Conservation (phyloP, 1,140 invertebrate genomes). For the Sesamia nonagrioides region DNA sequence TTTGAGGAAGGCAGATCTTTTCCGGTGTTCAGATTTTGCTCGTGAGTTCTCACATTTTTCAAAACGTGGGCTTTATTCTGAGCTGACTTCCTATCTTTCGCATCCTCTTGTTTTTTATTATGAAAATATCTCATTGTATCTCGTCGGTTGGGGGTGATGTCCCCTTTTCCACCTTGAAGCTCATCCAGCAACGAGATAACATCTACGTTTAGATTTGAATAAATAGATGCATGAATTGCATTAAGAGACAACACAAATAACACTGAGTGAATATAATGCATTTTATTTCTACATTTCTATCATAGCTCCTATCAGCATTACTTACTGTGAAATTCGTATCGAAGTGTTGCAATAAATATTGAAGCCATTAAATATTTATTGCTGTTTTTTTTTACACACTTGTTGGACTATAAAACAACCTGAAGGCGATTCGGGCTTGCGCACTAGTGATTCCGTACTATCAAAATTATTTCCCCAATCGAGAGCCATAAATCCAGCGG, state of each 20-base stretch:
- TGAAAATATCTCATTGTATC: conserved; percentile 7
- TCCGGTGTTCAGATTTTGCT: conserved; percentile 11
- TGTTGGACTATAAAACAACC: not conserved
- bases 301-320: not conserved
- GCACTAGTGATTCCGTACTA: too few species aligned
- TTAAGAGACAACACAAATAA: conserved; percentile 5
- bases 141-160: not conserved
- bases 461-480: too few species aligned
- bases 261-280: conserved; percentile 24
- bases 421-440: not conserved
- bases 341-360: conserved; percentile 10
- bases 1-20: not conserved
- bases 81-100: conserved; percentile 36
- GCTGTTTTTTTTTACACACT: not conserved
- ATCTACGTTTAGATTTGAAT: conserved; percentile 49
- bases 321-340: not conserved
- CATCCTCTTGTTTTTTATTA: conserved; percentile 49
- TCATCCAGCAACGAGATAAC: conserved; percentile 34
- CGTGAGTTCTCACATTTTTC: conserved; percentile 44
- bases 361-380: conserved; percentile 24
- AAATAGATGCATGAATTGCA: conserved; percentile 37
- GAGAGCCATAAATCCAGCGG: too few species aligned
- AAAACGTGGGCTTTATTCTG: conserved; percentile 53
- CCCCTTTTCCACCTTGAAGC: not conserved
- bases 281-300: conserved; percentile 51